Evolutionary conservation across 2,888 invertebrate species (phyloP).

Genomic region (Flabesymbios commensalis): DNA sequence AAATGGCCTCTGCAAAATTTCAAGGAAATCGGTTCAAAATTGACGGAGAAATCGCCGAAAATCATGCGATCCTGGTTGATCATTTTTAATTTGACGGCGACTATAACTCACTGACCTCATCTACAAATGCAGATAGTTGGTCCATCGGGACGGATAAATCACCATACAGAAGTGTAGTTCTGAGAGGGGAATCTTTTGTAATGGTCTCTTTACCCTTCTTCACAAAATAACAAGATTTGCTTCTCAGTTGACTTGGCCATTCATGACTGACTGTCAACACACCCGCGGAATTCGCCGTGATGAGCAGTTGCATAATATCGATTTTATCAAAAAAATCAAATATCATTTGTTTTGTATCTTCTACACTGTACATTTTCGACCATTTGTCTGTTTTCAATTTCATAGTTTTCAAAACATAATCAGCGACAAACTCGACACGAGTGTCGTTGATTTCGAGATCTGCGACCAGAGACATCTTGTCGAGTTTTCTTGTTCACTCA

Average conservation of each 20-base stretch:
- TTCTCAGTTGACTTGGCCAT: conserved; percentile 77
- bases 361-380: conserved; percentile 71
- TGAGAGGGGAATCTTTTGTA: conserved; percentile 66
- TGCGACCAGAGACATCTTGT: conserved; percentile 21
- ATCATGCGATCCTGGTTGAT: too few relatives aligned
- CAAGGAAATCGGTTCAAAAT: too few relatives aligned
- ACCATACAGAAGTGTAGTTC: conserved; percentile 75
- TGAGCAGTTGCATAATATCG: conserved; percentile 50
- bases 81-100: too few relatives aligned
- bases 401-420: conserved; percentile 69
- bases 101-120: conserved; percentile 71
- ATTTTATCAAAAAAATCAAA: conserved; percentile 61
- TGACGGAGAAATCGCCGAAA: too few relatives aligned
- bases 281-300: conserved; percentile 50
- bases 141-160: conserved; percentile 90
- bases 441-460: conserved; percentile 67
- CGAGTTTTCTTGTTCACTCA: too few relatives aligned
- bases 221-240: conserved; percentile 72
- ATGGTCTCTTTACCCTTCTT: conserved; percentile 73
- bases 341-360: conserved; percentile 58
- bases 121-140: conserved; percentile 86
- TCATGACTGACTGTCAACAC: conserved; percentile 76
- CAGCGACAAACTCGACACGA: conserved; percentile 83
- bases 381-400: conserved; percentile 94
- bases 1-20: too few relatives aligned